Conservation (phyloP, 2,888 invertebrate genomes). For the Perdita meconis region DNA sequence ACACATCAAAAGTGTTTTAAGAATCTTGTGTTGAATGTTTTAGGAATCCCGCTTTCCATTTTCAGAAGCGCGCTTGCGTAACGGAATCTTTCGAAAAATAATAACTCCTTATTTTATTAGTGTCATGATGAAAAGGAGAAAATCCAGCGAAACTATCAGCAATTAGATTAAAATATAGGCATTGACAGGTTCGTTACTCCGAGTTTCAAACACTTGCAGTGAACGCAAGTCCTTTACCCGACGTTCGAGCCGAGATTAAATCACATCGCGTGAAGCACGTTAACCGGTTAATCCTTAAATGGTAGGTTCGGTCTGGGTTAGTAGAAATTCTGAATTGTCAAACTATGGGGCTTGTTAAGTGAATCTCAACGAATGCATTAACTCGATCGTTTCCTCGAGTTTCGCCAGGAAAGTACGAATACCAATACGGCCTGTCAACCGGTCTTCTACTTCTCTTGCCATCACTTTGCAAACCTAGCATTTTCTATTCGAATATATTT, state of each 20-base stretch:
- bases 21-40: too few species aligned
- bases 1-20: too few species aligned
- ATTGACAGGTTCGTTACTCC: background rate
- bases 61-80: too few species aligned
- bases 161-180: background rate
- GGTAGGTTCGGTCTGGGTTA: constrained; percentile 49
- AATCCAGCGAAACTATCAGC: too few species aligned
- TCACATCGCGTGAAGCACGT: constrained; percentile 17
- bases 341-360: constrained; percentile 74
- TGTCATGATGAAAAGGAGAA: too few species aligned
- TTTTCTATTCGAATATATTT: too few species aligned
- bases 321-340: constrained; percentile 65
- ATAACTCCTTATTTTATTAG: too few species aligned
- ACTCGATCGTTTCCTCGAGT: constrained; percentile 46
- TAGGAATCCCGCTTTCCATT: too few species aligned
- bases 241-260: constrained; percentile 26
- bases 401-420: constrained; percentile 17
- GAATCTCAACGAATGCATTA: constrained; percentile 47
- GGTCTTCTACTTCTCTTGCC: constrained; percentile 68
- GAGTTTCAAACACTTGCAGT: constrained; percentile 15
- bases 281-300: constrained; percentile 62
- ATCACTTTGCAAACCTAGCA: constrained; percentile 77
- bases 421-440: constrained; percentile 67
- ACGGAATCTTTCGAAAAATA: too few species aligned
- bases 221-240: background rate